Evolutionary conservation across 2,888 invertebrate genomes (phyloP), one percentile per base, ranked within the genome.

Genomic region (Xestia ashworthii): DNA sequence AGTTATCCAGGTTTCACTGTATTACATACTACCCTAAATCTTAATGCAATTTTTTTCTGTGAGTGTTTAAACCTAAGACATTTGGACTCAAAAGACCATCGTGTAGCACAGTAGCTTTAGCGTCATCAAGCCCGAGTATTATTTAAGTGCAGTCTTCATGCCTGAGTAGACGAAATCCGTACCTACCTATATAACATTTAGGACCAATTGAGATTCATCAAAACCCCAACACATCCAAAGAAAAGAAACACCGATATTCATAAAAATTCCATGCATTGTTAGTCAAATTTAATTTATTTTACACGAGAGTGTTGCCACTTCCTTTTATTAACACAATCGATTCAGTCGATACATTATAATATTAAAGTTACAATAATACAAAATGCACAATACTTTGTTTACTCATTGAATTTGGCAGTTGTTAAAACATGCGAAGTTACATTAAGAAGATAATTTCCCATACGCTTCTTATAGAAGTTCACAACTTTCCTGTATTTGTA

Each of bases 311-410:
- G 22, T 65, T 78, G 25, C 16, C 53, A 25, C 19, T 73, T 55
- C 0, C 46, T 55, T 32, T 64, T 72, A 41, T 41, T 41, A 64
- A 73, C 73, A 48, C 12, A n/a, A 11, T 65, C 44, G 50, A 58
- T 65, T 58, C 48, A 41, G n/a, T 19, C 50, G 44, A 38, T 53
- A 55, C 38, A 38, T 38, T 70, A 22, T 50, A 77, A 22, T 60
- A 77, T 62, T 38, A 25, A 25, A 22, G 22, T 58, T 53, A 67
- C 11, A 81, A 25, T 60, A 46, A 50, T 62, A 67, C 22, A 81
- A 32, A 81, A 60, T 66, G 41, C 48, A 71, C 53, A 55, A 55
- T 71, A 71, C 62, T 38, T 38, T 69, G 53, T 77, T 62, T 46
- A 46, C 6, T 14, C 44, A 44, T 25, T 74, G 50, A 78, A 5